Evolutionary conservation across 1,140 invertebrate species (phyloP), one percentile per base, ranked within the genome.

Genomic region (Cherax quadricarinatus): DNA sequence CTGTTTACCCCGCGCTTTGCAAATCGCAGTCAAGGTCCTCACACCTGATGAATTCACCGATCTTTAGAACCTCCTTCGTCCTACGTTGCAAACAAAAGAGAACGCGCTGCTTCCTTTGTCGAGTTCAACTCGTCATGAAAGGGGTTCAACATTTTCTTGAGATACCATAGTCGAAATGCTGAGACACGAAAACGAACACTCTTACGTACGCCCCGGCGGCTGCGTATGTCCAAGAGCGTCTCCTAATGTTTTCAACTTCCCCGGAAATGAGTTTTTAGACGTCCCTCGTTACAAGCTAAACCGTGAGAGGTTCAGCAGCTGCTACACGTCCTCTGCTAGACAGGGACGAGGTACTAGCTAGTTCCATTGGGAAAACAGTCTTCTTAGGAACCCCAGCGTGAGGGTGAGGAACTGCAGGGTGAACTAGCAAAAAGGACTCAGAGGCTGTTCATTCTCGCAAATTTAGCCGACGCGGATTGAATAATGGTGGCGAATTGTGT

Each of bases 1-100:
- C 48, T 87, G 66, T 73, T 87, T 87, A 75, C 66, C 86, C 70
- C 30, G 70, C 70, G 70, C 70, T 75, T 75, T 75, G 70, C 70
- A 21, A 75, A 75, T 75, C 70, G 70, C 70, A 7, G 24, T 75
- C 70, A 7, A 5, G 70, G 21, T 12, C 70, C n/a, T 30, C 70
- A 30, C 70, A 75, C 70, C 70, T 75, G 70, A 75, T 75, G 70
- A 75, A 75, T 30, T 24, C 70, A 24, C n/a, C n/a, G 70, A 24
- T 6, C 70, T n/a, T 75, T 5, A 21, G 70, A 6, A 6, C 21
- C 70, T 75, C 6, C 1, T 30, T 30, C n/a, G n/a, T 30, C n/a
- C 70, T 30, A 6, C n/a, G 6, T 4, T 7, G 6, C n/a, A 75
- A 21, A 70, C 14, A 70, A 70, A 70, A 75, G 18, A 21, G 12